Conservation (phyloP, 2,113 vertebrate species). For the Pholis gunnellus region DNA sequence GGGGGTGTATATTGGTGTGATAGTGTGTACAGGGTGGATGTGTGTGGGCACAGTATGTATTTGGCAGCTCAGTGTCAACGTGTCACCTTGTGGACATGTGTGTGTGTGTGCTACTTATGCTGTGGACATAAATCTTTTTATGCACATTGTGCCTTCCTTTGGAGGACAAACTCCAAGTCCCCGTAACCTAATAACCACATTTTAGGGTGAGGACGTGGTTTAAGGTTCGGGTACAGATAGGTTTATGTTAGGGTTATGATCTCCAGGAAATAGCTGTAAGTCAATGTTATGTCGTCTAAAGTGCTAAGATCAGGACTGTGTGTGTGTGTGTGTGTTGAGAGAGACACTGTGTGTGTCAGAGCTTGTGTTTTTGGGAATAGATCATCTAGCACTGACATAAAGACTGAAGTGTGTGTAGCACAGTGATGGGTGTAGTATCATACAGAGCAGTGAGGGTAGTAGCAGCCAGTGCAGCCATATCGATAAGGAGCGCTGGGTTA, state of each 20-base stretch:
- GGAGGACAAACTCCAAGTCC: background rate
- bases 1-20: slow-evolving; percentile 15
- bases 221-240: too few species aligned
- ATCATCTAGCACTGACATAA: slow-evolving; percentile 49
- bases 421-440: slow-evolving; percentile 27
- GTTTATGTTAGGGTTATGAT: background rate
- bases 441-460: slow-evolving; percentile 44
- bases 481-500: slow-evolving; percentile 66
- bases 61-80: background rate
- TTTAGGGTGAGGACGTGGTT: background rate
- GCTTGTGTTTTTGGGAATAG: slow-evolving; percentile 50
- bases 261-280: background rate
- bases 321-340: background rate
- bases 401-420: background rate
- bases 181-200: background rate
- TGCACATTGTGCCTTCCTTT: background rate
- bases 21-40: background rate
- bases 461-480: slow-evolving; percentile 46
- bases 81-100: slow-evolving; percentile 9
- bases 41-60: slow-evolving; percentile 30
- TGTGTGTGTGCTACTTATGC: background rate
- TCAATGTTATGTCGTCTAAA: background rate
- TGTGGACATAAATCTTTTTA: background rate
- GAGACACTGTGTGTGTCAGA: slow-evolving; percentile 11
- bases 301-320: background rate